Base-by-base conservation (phyloP, 2,888 invertebrate genomes). In the Papilio demoleus region DNA sequence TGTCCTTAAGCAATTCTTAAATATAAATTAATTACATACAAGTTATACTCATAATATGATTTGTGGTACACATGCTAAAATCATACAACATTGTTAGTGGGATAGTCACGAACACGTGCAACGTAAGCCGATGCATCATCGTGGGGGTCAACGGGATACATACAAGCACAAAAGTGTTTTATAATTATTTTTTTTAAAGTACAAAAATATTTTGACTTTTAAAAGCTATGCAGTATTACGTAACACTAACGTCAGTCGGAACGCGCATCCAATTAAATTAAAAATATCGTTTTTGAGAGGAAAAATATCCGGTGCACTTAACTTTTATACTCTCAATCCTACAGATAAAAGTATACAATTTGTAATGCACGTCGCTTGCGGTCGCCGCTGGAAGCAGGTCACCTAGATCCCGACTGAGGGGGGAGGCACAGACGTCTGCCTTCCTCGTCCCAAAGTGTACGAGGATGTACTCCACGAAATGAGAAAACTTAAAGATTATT, bases 311-410 rank as follows among this genome's bases (percentile, higher is more conserved):
- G 22, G 24, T 56, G 53, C 69, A 65, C 56, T 67, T 56, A 67
- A 67, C 67, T 69, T 61, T 61, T 60, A 69, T 61, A 22, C 69
- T 60, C 58, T 61, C 71, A 72, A 73, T 71, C 74, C 65, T 36
- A 67, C 67, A 74, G 73, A 72, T 75, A 73, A 76, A 76, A 73
- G 73, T 71, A 80, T 82, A 79, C 83, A 85, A 83, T 87, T 82
- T 81, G 80, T 83, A 83, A 84, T 80, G 77, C 77, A 75, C 78
- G 79, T 79, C 82, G 81, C 79, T 75, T 79, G 81, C 78, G 80
- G 70, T 70, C 72, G 67, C 68, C 71, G 70, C 27, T 12, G 34
- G 50, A 76, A 75, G 72, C 74, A 64, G 77, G 77, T 77, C 75
- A 77, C 75, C 76, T 74, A 76, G 62, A 72, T 78, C 72, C 66